A percentile compares a stretch with the other conserved stretches of the same genome.
phyloP scores from a whole-genome alignment of 2,888 invertebrate genomes.

The Megastigmus dorsalis region DNA sequence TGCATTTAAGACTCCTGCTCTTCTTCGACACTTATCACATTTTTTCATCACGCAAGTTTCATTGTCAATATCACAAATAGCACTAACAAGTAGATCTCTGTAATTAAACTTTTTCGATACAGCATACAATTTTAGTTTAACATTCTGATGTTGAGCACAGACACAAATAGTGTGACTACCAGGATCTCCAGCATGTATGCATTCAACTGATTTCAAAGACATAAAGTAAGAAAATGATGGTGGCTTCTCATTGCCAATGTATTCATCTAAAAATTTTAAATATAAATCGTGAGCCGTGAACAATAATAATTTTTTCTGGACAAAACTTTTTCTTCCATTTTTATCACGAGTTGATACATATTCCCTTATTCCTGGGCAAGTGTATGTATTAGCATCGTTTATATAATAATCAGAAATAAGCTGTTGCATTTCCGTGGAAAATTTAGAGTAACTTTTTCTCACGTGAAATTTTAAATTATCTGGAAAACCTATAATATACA shows the following conservation, averaged over 20 bases:
- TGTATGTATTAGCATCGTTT: not conserved
- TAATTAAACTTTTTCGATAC: slow-evolving; percentile 3
- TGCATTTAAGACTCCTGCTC: not conserved
- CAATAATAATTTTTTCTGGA: not conserved
- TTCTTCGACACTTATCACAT: not conserved
- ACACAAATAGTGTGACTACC: slow-evolving; percentile 15
- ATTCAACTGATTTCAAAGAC: slow-evolving; percentile 4
- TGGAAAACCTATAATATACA: too few species aligned
- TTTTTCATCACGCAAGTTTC: not conserved
- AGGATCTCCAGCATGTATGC: slow-evolving; percentile 14
- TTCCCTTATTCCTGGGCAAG: not conserved
- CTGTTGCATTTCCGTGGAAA: not conserved
- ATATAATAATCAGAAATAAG: not conserved
- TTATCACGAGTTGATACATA: not conserved
- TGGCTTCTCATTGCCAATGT: not conserved
- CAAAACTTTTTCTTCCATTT: not conserved
- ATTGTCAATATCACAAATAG: not conserved
- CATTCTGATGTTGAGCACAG: slow-evolving; percentile 8
- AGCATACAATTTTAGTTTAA: slow-evolving; percentile 17
- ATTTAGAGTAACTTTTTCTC: not conserved
- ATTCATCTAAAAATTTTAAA: not conserved
- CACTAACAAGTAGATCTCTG: not conserved
- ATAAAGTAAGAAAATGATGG: slow-evolving; percentile 2
- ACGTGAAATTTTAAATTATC: not conserved
- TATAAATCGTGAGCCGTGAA: not conserved